These are phyloP conservation scores for Atrichornis clamosus DNA, from an alignment of 2,113 vertebrate genomes.

Conservation along the genomic window DNA sequence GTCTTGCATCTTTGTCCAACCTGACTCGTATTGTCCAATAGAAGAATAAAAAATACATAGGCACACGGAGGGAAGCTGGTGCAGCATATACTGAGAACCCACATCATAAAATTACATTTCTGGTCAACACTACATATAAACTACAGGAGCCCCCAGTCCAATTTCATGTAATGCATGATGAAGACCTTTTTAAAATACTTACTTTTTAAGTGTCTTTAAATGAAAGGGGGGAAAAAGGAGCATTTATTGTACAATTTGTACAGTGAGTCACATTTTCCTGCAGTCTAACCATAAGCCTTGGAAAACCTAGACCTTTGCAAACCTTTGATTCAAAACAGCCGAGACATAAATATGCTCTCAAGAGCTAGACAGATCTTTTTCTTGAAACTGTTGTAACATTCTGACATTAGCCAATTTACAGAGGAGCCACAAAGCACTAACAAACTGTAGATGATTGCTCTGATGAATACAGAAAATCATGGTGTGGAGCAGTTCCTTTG, in stretches of 20 bases:
- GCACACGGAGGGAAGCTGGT: not conserved
- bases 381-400: not conserved
- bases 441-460: not conserved
- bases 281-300: not conserved
- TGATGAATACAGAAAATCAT: accelerated
- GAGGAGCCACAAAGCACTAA: not conserved
- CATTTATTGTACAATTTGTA: not conserved
- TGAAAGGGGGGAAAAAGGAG: not conserved
- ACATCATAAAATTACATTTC: not conserved
- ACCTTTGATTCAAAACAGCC: not conserved
- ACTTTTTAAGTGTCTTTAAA: not conserved
- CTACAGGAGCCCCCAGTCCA: not conserved
- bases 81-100: not conserved
- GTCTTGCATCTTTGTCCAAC: not conserved
- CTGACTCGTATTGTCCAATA: not conserved
- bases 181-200: not conserved
- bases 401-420: not conserved
- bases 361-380: not conserved
- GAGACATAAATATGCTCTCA: not conserved
- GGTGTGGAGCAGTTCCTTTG: not conserved
- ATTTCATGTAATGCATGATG: not conserved
- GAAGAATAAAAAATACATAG: not conserved
- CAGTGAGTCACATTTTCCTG: not conserved
- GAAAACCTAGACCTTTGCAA: not conserved
- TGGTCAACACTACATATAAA: not conserved